These are phyloP conservation scores for Dastarcus helophoroides DNA, from an alignment of 2,888 invertebrate genomes.

Conservation along the genomic window DNA sequence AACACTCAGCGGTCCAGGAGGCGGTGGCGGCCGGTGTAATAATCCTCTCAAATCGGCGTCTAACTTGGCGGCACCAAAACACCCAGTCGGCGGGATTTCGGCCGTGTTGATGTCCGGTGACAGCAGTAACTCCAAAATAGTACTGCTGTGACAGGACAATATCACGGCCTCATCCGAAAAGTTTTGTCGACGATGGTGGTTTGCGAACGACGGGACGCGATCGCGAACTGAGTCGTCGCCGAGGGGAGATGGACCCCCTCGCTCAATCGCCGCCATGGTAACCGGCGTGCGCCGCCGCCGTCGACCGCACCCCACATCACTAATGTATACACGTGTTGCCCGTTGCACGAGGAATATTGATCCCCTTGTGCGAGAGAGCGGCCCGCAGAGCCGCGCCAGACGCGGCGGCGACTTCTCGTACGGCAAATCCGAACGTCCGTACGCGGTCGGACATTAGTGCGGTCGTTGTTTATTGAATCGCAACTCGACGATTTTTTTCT, in stretches of 20 bases:
- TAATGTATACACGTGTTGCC: conserved; percentile 38
- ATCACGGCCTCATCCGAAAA: conserved; percentile 52
- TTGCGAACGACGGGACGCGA: conserved; percentile 38
- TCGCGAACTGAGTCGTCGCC: conserved; percentile 43
- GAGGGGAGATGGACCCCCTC: conserved; percentile 29
- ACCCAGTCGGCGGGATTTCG: conserved; percentile 22
- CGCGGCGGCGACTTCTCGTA: conserved; percentile 7
- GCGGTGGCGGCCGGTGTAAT: too few relatives aligned
- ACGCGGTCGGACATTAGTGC: too few relatives aligned
- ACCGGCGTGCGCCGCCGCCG: conserved; percentile 38
- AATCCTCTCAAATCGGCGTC: too few relatives aligned
- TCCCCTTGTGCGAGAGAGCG: too few relatives aligned
- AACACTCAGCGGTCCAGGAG: too few relatives aligned
- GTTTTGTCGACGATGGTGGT: conserved; percentile 16
- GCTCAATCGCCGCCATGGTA: conserved; percentile 35
- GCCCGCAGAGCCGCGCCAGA: background rate
- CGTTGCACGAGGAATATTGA: conserved; percentile 29
- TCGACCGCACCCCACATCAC: conserved; percentile 38
- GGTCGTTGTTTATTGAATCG: too few relatives aligned
- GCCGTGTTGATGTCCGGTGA: conserved; percentile 79
- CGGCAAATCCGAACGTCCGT: too few relatives aligned
- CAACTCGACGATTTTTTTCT: too few relatives aligned
- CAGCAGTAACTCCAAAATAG: conserved; percentile 73
- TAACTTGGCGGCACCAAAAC: too few relatives aligned
- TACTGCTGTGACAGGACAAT: conserved; percentile 99